Base-by-base conservation (phyloP, 64 coral and sea anemone species). In the Anthopleura sola region DNA sequence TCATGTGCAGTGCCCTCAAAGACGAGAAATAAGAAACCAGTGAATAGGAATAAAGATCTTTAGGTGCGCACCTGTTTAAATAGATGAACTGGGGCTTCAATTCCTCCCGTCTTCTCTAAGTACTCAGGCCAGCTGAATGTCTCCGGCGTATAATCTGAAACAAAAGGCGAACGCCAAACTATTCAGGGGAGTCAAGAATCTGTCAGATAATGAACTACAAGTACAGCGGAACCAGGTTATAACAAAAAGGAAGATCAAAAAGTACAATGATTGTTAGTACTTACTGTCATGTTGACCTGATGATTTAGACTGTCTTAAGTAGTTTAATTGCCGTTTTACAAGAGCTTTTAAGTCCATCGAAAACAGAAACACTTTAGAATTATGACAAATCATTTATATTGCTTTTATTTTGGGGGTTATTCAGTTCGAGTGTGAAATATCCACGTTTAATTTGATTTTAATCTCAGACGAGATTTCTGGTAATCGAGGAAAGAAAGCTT, bases 61-160 rank as follows among this genome's bases (percentile, higher is more conserved):
- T 44, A 44, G 10, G 51, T 21, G 1, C 69, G 36, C 57, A 96
- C 94, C 94, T 96, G 94, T 44, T 86, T 88, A 83, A 96, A 92
- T 26, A 96, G 84, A 49, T 96, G 77, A 1, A 86, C 49, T 29
- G 94, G 87, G 46, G 94, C 94, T 51, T 96, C 90, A 18, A 96
- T 86, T 21, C 94, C 94, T 54, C 94, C 94, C 11, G 94, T 97
- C 84, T 97, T 97, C 48, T 90, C 94, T 29, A 97, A 80, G 69
- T 97, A 97, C 84, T 93, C 94, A 62, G 94, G 90, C 94, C 94
- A 97, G 79, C 78, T 93, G 55, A 97, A 97, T 20, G 66, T 87
- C 56, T 86, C 87, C 32, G 49, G 29, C 4, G 87, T 89, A 55
- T 87, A 97, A 75, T 97, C 94, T 97, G 87, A 85, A 92, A 17